These are phyloP conservation scores for Sarcophaga caerulescens DNA, from an alignment of 2,888 invertebrate genomes.

Conservation along the genomic window DNA sequence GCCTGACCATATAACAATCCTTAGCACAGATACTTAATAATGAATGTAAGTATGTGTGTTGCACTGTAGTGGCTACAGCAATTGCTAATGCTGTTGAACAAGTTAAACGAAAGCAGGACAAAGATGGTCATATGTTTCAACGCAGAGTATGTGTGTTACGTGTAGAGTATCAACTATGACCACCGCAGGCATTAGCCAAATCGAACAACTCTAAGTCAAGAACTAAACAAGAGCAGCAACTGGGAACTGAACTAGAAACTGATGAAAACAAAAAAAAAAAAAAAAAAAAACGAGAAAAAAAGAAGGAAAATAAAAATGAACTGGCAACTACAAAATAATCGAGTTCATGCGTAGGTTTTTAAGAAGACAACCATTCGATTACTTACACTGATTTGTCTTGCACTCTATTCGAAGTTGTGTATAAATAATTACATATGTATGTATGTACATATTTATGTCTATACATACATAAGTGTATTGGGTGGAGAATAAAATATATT, in stretches of 20 bases:
- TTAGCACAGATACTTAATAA: not conserved
- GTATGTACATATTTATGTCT: too few species aligned
- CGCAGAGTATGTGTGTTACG: not conserved
- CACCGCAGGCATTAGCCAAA: constrained; percentile 21
- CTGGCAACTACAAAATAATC: constrained; percentile 16
- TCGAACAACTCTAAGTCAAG: constrained; percentile 9
- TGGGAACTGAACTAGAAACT: not conserved
- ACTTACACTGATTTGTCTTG: constrained; percentile 40
- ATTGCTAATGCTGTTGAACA: constrained; percentile 39
- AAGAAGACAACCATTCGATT: constrained; percentile 29
- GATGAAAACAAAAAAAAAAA: constrained; percentile 3
- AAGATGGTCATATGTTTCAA: not conserved
- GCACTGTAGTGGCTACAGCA: not conserved
- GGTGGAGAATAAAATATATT: not conserved
- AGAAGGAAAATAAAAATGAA: constrained; percentile 9
- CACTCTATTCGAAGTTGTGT: not conserved
- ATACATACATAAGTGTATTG: not conserved
- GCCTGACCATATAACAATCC: constrained; percentile 5
- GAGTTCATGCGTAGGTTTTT: constrained; percentile 53
- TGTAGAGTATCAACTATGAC: constrained; percentile 6
- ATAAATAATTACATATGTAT: too few species aligned
- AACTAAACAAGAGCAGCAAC: constrained; percentile 9
- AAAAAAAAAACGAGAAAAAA: not conserved
- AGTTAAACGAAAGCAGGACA: constrained; percentile 2
- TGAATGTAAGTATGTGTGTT: too few species aligned